Evolutionary conservation across 2,888 invertebrate genomes (phyloP), one percentile per base, ranked within the genome.

Genomic region (Heliconius ethilla): DNA sequence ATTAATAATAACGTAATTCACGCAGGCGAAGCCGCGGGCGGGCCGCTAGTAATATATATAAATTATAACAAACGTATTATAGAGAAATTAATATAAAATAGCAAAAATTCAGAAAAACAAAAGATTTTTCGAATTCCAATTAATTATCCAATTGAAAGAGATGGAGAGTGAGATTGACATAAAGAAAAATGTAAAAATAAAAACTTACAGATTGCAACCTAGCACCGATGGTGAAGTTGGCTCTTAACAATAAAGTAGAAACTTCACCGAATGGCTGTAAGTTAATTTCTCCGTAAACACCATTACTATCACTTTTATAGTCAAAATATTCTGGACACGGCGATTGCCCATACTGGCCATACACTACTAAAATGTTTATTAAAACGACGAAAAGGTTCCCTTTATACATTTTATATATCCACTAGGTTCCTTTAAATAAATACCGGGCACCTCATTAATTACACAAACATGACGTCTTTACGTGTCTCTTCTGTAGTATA

Each of bases 261-360:
- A 69, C 25, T 25, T 69, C 83, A 27, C 85, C 87, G 59, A 79
- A 83, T 3, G 88, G 86, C 72, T 82, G 86, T 45, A 92, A 81
- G 18, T 83, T 84, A 29, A 93, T 87, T 70, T 86, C 79, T 9
- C 92, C 93, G 75, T 87, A 87, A 45, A 89, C 81, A 55, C 86
- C 83, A 9, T 77, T 83, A 1, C 87, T 87, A 79, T 92, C 89
- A 83, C 82, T 84, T 77, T 84, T 86, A 78, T 90, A 92, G n/a
- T 88, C 86, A 86, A 92, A 93, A 70, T 88, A 81, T 40, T 86
- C 84, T 9, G 92, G 91, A 75, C 93, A 93, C 3, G 92, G 92
- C 2, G 91, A 90, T 37, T 84, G 85, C 5, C 83, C 80, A 79
- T 85, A 85, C 77, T 90, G 89, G 59, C 87, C 84, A 80, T 83